Evolutionary conservation across 37 sponge, comb jelly and placozoan species (phyloP).

Genomic region (Ianthella basta): DNA sequence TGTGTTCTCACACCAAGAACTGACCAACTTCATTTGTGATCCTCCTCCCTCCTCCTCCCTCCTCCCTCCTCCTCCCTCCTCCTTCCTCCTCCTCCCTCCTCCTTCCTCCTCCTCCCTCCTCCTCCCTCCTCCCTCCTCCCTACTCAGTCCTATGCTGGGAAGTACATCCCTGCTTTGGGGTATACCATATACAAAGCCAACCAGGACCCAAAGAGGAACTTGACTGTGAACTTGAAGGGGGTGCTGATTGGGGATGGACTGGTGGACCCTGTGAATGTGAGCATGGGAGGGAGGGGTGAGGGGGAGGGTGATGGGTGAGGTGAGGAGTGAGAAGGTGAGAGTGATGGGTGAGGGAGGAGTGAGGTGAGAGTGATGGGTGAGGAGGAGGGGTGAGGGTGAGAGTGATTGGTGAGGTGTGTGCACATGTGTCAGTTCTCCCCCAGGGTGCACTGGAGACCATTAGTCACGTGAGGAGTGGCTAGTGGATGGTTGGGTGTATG

Average conservation of each 20-base stretch:
- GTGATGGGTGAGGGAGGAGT: too few species aligned
- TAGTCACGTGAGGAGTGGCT: too few species aligned
- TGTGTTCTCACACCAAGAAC: neutral
- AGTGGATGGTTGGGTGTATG: too few species aligned
- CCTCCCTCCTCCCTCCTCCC: neutral
- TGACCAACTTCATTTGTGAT: neutral
- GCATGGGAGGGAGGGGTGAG: neutral
- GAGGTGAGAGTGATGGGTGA: too few species aligned
- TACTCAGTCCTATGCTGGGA: constrained; percentile 90
- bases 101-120: neutral
- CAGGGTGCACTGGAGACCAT: too few species aligned
- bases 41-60: neutral
- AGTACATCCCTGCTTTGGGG: constrained; percentile 88
- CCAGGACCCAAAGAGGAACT: constrained; percentile 19
- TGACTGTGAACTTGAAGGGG: constrained; percentile 81
- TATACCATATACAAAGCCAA: constrained; percentile 77
- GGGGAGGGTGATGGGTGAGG: too few species aligned
- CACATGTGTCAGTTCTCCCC: too few species aligned
- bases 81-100: neutral
- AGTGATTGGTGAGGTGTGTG: too few species aligned
- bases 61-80: neutral
- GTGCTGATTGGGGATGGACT: constrained; percentile 87
- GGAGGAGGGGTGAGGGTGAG: too few species aligned
- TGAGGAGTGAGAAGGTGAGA: too few species aligned
- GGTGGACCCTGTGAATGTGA: constrained; percentile 83